These are phyloP conservation scores for Dreissena polymorpha DNA, from an alignment of 1,140 invertebrate species.

Conservation along the genomic window DNA sequence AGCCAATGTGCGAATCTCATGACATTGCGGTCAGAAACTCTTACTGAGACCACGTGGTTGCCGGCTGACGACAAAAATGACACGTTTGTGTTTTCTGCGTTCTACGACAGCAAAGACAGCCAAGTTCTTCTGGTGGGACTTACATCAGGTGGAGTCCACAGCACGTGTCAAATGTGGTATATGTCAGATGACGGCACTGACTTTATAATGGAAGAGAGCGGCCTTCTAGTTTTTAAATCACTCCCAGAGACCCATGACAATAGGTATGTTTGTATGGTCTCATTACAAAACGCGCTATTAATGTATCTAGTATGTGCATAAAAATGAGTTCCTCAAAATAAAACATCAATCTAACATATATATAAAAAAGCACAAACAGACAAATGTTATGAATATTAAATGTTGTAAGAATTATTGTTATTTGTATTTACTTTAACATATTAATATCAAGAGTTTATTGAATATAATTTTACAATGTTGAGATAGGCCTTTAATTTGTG, in stretches of 20 bases:
- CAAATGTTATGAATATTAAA: neutral
- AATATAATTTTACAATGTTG: no score
- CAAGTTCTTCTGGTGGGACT: constrained; percentile 9
- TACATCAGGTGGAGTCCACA: neutral
- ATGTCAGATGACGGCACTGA: no score
- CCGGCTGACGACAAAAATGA: neutral
- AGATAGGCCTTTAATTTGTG: no score
- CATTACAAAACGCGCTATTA: constrained; percentile 15
- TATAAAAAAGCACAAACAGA: neutral
- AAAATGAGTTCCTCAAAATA: neutral
- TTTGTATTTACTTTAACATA: neutral
- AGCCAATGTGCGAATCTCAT: no score
- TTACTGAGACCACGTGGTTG: neutral
- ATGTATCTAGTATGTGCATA: constrained; percentile 4
- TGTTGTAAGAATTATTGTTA: neutral
- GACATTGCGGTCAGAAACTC: no score
- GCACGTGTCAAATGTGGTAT: constrained; percentile 9
- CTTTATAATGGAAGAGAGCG: neutral
- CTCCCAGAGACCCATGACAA: neutral
- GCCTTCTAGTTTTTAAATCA: no score
- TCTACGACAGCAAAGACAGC: neutral
- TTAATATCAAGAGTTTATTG: no score
- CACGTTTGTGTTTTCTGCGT: constrained; percentile 19
- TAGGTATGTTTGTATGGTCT: constrained; percentile 10
- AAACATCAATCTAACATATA: neutral